Base-by-base conservation (phyloP, 2,888 invertebrate genomes). In the Plusia festucae region DNA sequence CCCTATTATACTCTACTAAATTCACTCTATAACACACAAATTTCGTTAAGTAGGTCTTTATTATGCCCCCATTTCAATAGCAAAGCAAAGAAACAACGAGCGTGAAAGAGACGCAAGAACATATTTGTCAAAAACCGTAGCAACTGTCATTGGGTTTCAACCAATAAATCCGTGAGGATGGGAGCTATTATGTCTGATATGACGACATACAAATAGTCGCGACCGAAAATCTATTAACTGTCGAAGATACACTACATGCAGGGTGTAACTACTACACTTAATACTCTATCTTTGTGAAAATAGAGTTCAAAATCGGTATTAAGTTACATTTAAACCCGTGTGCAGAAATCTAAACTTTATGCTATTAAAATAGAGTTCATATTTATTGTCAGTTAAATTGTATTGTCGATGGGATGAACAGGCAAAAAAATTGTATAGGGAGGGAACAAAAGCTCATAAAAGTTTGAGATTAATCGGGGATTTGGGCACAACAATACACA, bases 141-240 rank as follows among this genome's bases (percentile, higher is more conserved):
- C 88, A 91, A 90, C 92, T 93, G 93, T 93, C 92, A 89, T 93
- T 90, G 85, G 88, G 88, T 90, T 93, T 92, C 90, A 88, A 92
- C 93, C 93, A 94, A 93, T 93, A 93, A 92, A 89, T 86, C 89
- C 87, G 85, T 88, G 86, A 91, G 92, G 93, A 93, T 94, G 93
- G 91, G 87, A 91, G 87, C 94, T 94, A 94, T 94, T 94, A 94
- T 95, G 92, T 93, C 92, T 90, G 64, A 90, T 91, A 92, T 94
- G 92, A 95, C 93, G 94, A 95, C 94, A 93, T 91, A 93, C 91
- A 91, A 93, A 94, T 95, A 94, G 94, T 94, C 93, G 91, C 90
- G 92, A 90, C 93, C 93, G 91, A 93, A 90, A 93, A 88, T 88
- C 92, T 92, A 90, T 91, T 92, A 93, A 93, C 93, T 93, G 85